Base-by-base conservation (phyloP, 2,888 invertebrate species). In the Dynastes grantii region DNA sequence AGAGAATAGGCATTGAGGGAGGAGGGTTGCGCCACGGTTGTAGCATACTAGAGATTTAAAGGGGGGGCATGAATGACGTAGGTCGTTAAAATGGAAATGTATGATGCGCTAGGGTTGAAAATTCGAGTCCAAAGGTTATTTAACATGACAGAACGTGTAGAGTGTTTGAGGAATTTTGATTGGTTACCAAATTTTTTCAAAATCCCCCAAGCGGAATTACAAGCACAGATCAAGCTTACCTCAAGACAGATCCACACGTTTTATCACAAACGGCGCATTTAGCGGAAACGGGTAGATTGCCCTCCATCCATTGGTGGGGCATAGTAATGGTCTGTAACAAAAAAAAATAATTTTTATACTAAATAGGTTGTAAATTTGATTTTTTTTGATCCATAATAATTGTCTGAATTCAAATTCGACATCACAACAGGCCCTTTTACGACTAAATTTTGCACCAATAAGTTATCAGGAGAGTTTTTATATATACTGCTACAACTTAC, bases 271-370 rank as follows among this genome's bases (percentile, higher is more conserved):
- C 93, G 82, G 93, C 92, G 89, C 98, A 99, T 88, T 97, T 95
- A 80, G 98, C 95, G 78, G 97, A 96, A 77, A 98, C 98, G 2
- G 98, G 97, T 82, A 98, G 90, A 90, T 98, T 98, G 58, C 98
- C 98, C 89, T 98, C 98, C 92, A 98, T 92, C 98, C 98, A 99
- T 87, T 99, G 98, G 90, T 99, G 98, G 13, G 98, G 98, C 97
- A 98, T 97, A 83, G 94, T 94, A 85, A 96, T 95, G 87, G 93
- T 95, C 95, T 95, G 90, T 0, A 91, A 91, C 85, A 71, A 29
- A 77, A 81, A 27, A 45, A 65, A 67, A 51, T 45, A 11, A 45
- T 45, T 45, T 45, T 45, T 45, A 1, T 45, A 45, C 45, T 2
- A 45, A 8, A 2, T 45, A 8, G 8, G 8, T 11, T 45, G 32